A percentile compares a stretch with the other conserved stretches of the same genome.
Conservation (phyloP, 2,113 vertebrate species). For the Cephalophus harveyi region DNA sequence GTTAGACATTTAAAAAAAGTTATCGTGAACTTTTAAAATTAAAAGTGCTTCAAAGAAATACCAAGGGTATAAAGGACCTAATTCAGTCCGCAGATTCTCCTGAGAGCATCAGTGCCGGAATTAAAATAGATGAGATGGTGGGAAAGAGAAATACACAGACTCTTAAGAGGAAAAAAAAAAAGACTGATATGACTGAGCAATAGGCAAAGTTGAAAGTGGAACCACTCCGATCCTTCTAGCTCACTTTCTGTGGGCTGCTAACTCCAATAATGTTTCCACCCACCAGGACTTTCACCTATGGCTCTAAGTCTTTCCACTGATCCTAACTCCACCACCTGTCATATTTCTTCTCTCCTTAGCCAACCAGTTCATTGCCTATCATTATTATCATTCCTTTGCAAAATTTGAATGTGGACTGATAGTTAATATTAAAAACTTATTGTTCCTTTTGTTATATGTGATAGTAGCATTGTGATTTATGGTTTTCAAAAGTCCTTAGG, state of each 20-base stretch:
- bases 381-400: conserved; percentile 9
- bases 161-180: not conserved
- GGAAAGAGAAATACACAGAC: not conserved
- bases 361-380: not conserved
- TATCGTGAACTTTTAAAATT: not conserved
- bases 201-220: not conserved
- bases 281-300: not conserved
- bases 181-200: not conserved
- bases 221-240: not conserved
- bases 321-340: not conserved
- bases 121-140: not conserved
- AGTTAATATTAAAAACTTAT: not conserved
- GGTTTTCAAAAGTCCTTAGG: not conserved
- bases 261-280: not conserved
- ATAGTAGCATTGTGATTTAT: not conserved
- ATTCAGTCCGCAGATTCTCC: not conserved
- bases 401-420: not conserved
- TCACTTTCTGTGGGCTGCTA: not conserved
- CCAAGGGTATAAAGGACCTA: not conserved
- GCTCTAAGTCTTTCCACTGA: not conserved
- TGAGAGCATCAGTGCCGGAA: not conserved
- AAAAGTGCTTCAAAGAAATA: not conserved
- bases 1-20: not conserved
- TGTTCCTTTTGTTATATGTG: not conserved
- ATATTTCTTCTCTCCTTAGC: not conserved